These are phyloP conservation scores for Coleophora deauratella DNA, from an alignment of 2,888 invertebrate species.

Conservation along the genomic window DNA sequence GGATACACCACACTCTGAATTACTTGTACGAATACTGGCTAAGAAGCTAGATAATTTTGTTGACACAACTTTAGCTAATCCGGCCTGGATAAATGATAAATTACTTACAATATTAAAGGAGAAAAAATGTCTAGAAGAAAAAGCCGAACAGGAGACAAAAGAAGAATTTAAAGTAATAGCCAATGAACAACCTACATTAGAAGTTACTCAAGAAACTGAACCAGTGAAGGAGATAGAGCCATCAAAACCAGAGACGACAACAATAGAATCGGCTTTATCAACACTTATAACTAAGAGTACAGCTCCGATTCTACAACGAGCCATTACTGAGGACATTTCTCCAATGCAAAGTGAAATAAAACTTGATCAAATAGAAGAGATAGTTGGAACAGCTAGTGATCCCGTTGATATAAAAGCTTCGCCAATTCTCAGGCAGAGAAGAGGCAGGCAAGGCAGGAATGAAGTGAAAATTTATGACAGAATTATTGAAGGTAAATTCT, in stretches of 20 bases:
- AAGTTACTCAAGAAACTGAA: not conserved
- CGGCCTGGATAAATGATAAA: constrained; percentile 64
- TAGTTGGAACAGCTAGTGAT: constrained; percentile 28
- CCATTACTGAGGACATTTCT: constrained; percentile 20
- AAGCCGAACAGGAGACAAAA: constrained; percentile 7
- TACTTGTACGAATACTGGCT: constrained; percentile 75
- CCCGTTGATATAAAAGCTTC: constrained; percentile 61
- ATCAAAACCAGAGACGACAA: constrained; percentile 8
- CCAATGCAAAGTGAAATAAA: constrained; percentile 1
- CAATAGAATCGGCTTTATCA: constrained; percentile 29
- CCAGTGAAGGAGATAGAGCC: not conserved
- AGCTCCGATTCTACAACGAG: constrained; percentile 29
- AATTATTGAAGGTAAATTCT: constrained; percentile 54
- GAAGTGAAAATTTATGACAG: constrained; percentile 70
- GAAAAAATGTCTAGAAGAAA: constrained; percentile 10
- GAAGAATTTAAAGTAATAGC: constrained; percentile 7
- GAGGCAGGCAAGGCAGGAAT: constrained; percentile 57
- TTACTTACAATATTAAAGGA: constrained; percentile 39
- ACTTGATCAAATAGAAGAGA: constrained; percentile 29
- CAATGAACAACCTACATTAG: constrained; percentile 5
- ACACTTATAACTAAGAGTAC: constrained; percentile 26
- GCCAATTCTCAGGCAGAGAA: constrained; percentile 46
- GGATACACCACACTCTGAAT: constrained; percentile 78
- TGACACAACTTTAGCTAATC: constrained; percentile 60
- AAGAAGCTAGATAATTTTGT: constrained; percentile 71